Evolutionary conservation across 2,797 vertebrate genomes (phyloP).

Genomic region (Chelmon rostratus): DNA sequence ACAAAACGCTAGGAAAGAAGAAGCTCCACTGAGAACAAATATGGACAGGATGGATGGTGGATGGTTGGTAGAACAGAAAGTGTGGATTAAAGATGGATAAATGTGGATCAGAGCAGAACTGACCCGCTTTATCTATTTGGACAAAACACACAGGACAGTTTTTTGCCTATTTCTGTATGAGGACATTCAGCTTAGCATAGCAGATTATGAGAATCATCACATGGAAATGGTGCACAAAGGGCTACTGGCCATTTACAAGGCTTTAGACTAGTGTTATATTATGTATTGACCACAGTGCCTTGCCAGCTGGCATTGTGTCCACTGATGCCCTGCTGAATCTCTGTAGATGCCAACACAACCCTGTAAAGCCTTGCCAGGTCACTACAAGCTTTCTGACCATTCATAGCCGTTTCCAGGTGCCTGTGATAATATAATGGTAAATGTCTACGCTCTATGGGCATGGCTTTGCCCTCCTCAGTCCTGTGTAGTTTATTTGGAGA

Average conservation of each 20-base stretch:
- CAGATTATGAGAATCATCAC: conserved; percentile 64
- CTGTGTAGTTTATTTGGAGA: conserved; percentile 1
- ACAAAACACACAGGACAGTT: conserved; percentile 41
- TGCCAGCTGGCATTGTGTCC: conserved; percentile 63
- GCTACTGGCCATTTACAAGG: conserved; percentile 46
- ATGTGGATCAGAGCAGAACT: conserved; percentile 54
- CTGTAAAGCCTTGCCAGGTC: conserved; percentile 55
- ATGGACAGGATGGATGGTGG: conserved; percentile 61
- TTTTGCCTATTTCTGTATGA: conserved; percentile 44
- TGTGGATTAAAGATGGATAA: conserved; percentile 60
- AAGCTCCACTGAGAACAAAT: conserved; percentile 75
- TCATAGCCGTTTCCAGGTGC: conserved; percentile 30
- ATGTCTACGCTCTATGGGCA: conserved; percentile 20
- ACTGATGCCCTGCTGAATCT: conserved; percentile 34
- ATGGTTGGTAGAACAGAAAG: conserved; percentile 28
- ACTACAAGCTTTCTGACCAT: conserved; percentile 37
- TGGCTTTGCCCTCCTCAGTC: conserved; percentile 10
- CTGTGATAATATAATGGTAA: conserved; percentile 6
- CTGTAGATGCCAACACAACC: conserved; percentile 46
- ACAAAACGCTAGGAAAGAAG: conserved; percentile 65
- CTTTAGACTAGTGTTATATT: conserved; percentile 45
- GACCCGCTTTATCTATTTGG: conserved; percentile 58
- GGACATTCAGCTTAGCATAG: conserved; percentile 52
- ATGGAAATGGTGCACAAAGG: conserved; percentile 60
- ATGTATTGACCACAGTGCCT: conserved; percentile 32